These are phyloP conservation scores for Ophion slaviceki DNA, from an alignment of 2,888 invertebrate genomes.

Conservation along the genomic window DNA sequence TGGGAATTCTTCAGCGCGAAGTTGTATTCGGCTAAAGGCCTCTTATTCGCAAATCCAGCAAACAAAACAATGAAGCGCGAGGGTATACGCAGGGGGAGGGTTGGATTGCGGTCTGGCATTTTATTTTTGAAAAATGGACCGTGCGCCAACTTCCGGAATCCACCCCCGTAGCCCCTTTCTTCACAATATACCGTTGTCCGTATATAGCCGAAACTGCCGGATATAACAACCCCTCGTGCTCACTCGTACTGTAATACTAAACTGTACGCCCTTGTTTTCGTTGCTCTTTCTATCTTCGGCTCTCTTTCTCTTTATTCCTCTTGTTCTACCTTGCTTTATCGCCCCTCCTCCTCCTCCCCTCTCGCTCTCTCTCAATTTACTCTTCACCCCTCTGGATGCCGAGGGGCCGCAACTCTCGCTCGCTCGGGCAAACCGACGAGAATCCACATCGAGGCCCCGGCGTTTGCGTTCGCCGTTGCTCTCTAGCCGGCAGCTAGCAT, in stretches of 20 bases:
- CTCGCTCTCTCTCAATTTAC: conserved; percentile 76
- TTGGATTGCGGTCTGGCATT: conserved; percentile 75
- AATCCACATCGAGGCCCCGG: conserved; percentile 70
- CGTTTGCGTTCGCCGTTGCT: conserved; percentile 66
- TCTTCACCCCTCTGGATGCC: conserved; percentile 79
- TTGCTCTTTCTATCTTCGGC: conserved; percentile 66
- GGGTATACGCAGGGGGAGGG: conserved; percentile 36
- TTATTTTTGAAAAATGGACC: conserved; percentile 83
- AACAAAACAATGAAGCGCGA: conserved; percentile 76
- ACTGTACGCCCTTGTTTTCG: conserved; percentile 63
- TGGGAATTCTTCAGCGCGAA: conserved; percentile 3
- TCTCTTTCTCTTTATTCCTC: conserved; percentile 81
- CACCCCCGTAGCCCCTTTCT: conserved; percentile 64
- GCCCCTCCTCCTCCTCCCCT: conserved; percentile 71
- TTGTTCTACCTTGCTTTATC: conserved; percentile 79
- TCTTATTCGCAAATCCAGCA: conserved; percentile 65
- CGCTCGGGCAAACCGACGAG: conserved; percentile 85
- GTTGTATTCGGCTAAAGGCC: background rate
- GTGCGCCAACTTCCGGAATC: conserved; percentile 80
- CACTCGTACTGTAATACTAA: conserved; percentile 53
- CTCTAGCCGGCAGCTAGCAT: conserved; percentile 76
- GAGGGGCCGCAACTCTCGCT: conserved; percentile 85
- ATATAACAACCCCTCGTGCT: conserved; percentile 57
- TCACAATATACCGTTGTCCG: conserved; percentile 30
- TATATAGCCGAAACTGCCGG: conserved; percentile 27